phyloP scores from a whole-genome alignment of 2,113 vertebrate genomes.

The Callaeas wilsoni region DNA sequence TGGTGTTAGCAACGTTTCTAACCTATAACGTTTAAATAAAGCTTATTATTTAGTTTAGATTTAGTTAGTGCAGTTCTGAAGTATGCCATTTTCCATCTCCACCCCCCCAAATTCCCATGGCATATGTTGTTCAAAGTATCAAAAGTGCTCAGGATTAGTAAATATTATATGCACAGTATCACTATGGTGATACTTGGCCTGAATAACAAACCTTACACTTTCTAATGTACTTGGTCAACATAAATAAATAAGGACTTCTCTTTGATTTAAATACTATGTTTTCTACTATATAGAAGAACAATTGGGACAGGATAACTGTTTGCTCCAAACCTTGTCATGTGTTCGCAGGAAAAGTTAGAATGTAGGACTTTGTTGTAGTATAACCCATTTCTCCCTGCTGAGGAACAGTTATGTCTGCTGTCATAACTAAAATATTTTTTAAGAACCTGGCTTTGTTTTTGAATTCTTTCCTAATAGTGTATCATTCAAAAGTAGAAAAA shows the following conservation, averaged over 20 bases:
- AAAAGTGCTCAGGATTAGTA: neutral
- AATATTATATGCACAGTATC: neutral
- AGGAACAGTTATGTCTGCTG: neutral
- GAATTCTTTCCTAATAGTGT: neutral
- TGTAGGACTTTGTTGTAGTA: neutral
- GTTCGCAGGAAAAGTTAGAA: neutral
- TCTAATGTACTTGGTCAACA: neutral
- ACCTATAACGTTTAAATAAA: neutral
- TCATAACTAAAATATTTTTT: neutral
- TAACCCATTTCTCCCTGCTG: neutral
- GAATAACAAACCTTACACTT: neutral
- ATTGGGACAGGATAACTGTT: neutral
- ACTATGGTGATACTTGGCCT: neutral
- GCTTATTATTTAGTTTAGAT: neutral
- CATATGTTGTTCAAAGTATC: neutral
- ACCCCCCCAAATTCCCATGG: neutral
- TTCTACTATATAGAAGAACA: neutral
- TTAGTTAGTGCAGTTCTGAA: neutral
- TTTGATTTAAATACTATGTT: neutral
- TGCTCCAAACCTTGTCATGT: neutral
- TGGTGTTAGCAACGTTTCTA: neutral
- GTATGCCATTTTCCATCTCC: neutral
- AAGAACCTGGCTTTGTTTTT: neutral
- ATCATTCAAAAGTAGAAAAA: neutral
- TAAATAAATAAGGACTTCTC: neutral